Conservation (phyloP, 2,113 vertebrate genomes). For the Scomber japonicus region DNA sequence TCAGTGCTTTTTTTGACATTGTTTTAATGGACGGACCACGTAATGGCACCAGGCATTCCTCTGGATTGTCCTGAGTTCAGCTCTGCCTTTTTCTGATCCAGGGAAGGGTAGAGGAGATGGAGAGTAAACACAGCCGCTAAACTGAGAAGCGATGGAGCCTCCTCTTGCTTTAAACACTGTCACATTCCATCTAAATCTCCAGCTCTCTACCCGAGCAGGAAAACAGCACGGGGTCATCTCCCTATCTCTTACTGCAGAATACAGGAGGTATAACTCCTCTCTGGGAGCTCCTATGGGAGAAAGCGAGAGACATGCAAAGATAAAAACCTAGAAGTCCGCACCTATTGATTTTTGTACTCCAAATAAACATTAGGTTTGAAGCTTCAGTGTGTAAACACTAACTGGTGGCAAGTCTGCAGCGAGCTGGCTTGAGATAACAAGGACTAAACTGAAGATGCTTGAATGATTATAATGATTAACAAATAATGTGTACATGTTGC, state of each 20-base stretch:
- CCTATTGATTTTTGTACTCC: constrained; percentile 65
- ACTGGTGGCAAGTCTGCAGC: constrained; percentile 38
- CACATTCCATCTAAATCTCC: constrained; percentile 73
- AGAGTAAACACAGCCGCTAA: constrained; percentile 60
- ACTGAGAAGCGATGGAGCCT: constrained; percentile 56
- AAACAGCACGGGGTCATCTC: constrained; percentile 62
- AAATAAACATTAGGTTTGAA: constrained; percentile 39
- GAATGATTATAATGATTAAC: not conserved
- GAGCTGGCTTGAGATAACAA: constrained; percentile 10
- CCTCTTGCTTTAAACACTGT: constrained; percentile 71
- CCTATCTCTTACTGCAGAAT: constrained; percentile 57
- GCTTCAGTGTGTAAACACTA: constrained; percentile 47
- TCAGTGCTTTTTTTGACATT: constrained; percentile 46
- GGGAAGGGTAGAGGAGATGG: constrained; percentile 19
- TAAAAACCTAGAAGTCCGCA: constrained; percentile 44
- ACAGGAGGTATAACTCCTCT: constrained; percentile 46
- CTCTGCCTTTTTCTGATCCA: constrained; percentile 45
- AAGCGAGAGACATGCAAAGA: constrained; percentile 37
- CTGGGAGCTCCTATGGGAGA: constrained; percentile 34
- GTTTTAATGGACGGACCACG: constrained; percentile 48
- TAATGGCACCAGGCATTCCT: constrained; percentile 42
- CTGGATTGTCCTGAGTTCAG: constrained; percentile 32
- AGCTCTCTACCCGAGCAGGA: constrained; percentile 55
- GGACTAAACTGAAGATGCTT: not conserved
- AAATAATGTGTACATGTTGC: constrained; percentile 1